Conservation (phyloP, 1,140 invertebrate species). For the Caerostris darwini region DNA sequence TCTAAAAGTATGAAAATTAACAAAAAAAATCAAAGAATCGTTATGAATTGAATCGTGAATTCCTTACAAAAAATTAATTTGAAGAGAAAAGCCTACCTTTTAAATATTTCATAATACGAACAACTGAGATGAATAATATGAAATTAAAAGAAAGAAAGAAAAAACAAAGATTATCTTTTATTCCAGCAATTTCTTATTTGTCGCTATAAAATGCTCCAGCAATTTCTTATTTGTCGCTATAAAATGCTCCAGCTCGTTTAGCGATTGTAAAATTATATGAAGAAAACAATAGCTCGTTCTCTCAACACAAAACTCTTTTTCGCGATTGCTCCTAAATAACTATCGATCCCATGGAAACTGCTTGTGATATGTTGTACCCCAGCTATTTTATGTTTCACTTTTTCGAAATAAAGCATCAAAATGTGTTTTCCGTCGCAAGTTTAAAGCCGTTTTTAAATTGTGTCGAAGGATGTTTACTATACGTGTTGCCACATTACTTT, state of each 20-base stretch:
- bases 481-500: background rate
- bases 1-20: too few species aligned
- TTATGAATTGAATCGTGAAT: too few species aligned
- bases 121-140: too few species aligned
- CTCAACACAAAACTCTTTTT: background rate
- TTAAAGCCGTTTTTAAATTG: constrained; percentile 18
- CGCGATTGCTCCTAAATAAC: background rate
- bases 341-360: background rate
- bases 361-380: background rate
- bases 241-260: background rate
- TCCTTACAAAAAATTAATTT: too few species aligned
- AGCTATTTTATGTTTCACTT: background rate
- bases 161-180: background rate
- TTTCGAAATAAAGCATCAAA: background rate
- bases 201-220: background rate
- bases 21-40: too few species aligned
- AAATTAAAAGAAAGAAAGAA: background rate
- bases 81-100: too few species aligned
- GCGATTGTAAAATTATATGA: background rate
- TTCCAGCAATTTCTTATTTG: background rate
- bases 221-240: background rate
- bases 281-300: background rate
- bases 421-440: background rate
- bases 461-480: background rate
- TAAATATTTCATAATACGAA: too few species aligned